A percentile compares a stretch with the other conserved stretches of the same genome.
Conservation (phyloP, 2,113 vertebrate genomes). For the Clarias macrocephalus region DNA sequence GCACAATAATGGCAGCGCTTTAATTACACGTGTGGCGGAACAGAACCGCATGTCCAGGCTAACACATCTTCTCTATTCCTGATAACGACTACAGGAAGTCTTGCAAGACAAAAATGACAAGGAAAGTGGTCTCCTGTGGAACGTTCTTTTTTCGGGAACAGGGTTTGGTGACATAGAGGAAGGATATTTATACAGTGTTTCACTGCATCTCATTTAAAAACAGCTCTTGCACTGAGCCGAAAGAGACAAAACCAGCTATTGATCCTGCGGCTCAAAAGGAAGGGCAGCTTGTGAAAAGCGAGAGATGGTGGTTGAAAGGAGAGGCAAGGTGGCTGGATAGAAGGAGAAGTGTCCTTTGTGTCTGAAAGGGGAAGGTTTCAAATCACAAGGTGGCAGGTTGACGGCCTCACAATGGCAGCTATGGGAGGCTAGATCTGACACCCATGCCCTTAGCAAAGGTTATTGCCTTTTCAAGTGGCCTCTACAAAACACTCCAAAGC, state of each 20-base stretch:
- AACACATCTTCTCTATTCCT: neutral
- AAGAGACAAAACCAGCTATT: constrained; percentile 57
- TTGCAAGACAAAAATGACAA: constrained; percentile 18
- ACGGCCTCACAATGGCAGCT: constrained; percentile 54
- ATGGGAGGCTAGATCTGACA: constrained; percentile 57
- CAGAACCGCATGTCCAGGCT: constrained; percentile 15
- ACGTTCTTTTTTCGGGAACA: neutral
- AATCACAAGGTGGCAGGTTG: constrained; percentile 60
- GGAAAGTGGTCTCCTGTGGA: constrained; percentile 20
- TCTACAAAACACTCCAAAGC: constrained; percentile 42
- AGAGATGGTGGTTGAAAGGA: constrained; percentile 52
- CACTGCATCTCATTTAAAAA: constrained; percentile 46
- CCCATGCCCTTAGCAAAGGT: constrained; percentile 56
- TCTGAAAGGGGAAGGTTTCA: constrained; percentile 53
- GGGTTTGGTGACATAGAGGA: constrained; percentile 15
- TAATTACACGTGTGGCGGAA: constrained; percentile 26
- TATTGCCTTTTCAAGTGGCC: constrained; percentile 58
- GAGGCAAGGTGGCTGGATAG: constrained; percentile 52
- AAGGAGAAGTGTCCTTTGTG: constrained; percentile 53
- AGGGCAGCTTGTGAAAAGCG: constrained; percentile 49
- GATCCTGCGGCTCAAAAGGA: constrained; percentile 48
- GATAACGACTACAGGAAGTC: constrained; percentile 9
- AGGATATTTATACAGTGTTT: constrained; percentile 44
- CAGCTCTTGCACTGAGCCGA: constrained; percentile 45
- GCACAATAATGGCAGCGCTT: constrained; percentile 42